These are phyloP conservation scores for Alaudala cheleensis DNA, from an alignment of 2,113 vertebrate species.

Conservation along the genomic window DNA sequence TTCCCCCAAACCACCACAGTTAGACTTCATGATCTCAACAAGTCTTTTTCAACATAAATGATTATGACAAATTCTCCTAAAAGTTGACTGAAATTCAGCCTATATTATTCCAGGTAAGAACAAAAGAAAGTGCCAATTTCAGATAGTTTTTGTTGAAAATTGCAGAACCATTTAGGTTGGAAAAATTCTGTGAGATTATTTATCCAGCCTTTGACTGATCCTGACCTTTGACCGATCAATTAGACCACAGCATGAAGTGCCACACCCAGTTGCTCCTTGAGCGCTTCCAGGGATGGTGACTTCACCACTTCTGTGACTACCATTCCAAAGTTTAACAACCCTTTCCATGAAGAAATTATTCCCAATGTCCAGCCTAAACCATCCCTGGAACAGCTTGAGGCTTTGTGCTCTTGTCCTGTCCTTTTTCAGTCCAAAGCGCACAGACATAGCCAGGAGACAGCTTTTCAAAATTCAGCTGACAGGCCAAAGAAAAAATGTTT, in stretches of 20 bases:
- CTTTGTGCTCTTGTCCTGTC: not conserved
- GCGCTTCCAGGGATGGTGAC: not conserved
- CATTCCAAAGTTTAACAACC: not conserved
- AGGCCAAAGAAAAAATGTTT: not conserved
- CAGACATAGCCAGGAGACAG: not conserved
- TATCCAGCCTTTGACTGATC: not conserved
- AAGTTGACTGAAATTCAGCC: not conserved
- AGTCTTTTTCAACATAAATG: not conserved
- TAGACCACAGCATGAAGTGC: rapidly evolving
- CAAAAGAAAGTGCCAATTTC: not conserved
- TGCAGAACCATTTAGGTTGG: not conserved
- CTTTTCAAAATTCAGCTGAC: not conserved
- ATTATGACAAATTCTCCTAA: not conserved
- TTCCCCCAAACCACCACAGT: too few relatives aligned
- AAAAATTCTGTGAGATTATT: not conserved
- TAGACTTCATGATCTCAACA: not conserved
- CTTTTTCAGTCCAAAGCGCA: not conserved
- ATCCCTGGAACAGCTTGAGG: not conserved
- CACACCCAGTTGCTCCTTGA: not conserved
- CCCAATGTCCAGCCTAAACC: rapidly evolving
- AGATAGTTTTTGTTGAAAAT: not conserved
- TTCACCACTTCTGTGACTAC: not conserved
- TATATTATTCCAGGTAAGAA: not conserved
- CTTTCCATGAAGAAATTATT: not conserved
- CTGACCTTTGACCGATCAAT: too few relatives aligned